These are phyloP conservation scores for Melieria omissa DNA, from an alignment of 2,888 invertebrate genomes.

Conservation along the genomic window DNA sequence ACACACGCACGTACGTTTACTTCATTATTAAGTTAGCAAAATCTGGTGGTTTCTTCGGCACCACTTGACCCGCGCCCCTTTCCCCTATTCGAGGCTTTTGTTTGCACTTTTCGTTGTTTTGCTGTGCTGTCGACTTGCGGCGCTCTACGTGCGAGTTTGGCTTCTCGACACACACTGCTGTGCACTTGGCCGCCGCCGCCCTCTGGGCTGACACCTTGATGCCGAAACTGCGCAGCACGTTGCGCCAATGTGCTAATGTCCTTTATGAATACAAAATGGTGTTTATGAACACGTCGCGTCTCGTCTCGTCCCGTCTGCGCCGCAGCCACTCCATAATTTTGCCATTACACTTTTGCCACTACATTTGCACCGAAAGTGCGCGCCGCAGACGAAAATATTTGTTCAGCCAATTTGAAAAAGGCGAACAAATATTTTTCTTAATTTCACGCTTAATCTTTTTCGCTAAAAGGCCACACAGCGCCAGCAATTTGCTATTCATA, in stretches of 20 bases:
- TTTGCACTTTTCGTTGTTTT: too few relatives aligned
- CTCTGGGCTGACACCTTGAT: neutral
- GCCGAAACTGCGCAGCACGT: neutral
- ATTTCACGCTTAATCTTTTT: too few relatives aligned
- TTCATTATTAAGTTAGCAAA: constrained; percentile 27
- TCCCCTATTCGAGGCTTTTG: constrained; percentile 1
- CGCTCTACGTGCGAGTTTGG: too few relatives aligned
- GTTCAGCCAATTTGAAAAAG: too few relatives aligned
- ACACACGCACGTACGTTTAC: constrained; percentile 5
- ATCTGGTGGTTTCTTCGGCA: constrained; percentile 22
- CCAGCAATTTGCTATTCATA: too few relatives aligned
- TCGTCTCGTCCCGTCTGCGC: neutral
- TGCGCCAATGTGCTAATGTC: constrained; percentile 14
- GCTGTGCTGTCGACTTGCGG: too few relatives aligned
- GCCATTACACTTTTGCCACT: too few relatives aligned
- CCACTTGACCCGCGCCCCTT: too few relatives aligned
- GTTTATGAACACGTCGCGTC: neutral
- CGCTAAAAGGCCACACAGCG: too few relatives aligned
- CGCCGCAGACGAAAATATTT: too few relatives aligned
- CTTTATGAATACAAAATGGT: constrained; percentile 22
- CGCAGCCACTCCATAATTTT: neutral
- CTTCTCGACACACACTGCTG: neutral
- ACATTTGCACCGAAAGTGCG: too few relatives aligned
- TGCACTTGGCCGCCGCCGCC: neutral
- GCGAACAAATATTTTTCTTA: too few relatives aligned